Evolutionary conservation across 2,113 vertebrate genomes (phyloP).

Genomic region (Lycaon pictus): DNA sequence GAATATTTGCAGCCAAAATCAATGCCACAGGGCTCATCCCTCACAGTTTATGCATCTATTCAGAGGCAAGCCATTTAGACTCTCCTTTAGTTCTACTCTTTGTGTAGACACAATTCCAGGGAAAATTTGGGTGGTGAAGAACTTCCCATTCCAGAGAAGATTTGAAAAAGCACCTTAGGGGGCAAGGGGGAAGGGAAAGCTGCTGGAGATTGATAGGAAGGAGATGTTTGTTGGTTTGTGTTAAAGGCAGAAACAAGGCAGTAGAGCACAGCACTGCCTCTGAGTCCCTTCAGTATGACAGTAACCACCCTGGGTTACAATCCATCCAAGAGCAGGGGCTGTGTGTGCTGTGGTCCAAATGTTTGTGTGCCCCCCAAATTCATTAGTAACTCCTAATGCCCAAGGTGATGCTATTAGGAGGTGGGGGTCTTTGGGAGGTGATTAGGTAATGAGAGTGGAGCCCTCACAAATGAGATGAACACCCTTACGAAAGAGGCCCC

Average conservation of each 20-base stretch:
- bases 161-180: not conserved
- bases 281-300: not conserved
- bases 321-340: not conserved
- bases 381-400: not conserved
- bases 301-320: not conserved
- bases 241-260: not conserved
- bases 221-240: not conserved
- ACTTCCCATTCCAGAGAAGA: not conserved
- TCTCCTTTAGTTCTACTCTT: not conserved
- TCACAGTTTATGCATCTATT: not conserved
- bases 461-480: not conserved
- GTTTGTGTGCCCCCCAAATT: not conserved
- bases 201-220: not conserved
- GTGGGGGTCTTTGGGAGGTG: not conserved
- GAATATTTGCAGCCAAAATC: not conserved
- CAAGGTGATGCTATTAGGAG: not conserved
- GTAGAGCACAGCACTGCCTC: not conserved
- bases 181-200: rapidly evolving
- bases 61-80: not conserved
- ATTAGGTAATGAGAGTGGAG: not conserved
- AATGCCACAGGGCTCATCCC: not conserved
- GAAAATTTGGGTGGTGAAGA: not conserved
- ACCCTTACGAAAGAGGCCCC: not conserved
- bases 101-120: not conserved
- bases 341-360: not conserved